Conservation (phyloP, 2,113 vertebrate genomes). For the Plestiodon gilberti region DNA sequence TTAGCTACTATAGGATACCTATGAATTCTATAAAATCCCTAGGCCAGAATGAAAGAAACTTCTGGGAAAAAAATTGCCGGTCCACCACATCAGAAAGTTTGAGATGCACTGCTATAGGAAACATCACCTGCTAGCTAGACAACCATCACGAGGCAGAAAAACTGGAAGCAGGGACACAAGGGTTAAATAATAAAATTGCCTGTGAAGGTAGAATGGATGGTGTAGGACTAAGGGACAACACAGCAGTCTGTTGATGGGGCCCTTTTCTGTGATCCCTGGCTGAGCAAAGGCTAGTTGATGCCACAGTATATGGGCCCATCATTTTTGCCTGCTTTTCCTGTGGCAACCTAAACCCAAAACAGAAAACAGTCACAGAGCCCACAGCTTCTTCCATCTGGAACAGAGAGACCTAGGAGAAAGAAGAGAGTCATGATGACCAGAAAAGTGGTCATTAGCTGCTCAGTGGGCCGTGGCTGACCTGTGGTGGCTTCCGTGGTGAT, state of each 20-base stretch:
- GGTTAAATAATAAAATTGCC: not conserved
- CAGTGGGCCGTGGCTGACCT: constrained; percentile 47
- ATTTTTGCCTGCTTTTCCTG: not conserved
- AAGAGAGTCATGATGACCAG: not conserved
- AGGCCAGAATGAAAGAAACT: no score
- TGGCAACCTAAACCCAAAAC: not conserved
- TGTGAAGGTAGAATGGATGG: not conserved
- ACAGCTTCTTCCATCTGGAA: not conserved
- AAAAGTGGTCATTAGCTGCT: not conserved
- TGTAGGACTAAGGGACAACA: not conserved
- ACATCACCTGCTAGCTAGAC: no score
- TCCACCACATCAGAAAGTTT: no score
- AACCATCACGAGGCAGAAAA: not conserved
- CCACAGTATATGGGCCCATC: not conserved
- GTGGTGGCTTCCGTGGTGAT: constrained; percentile 50
- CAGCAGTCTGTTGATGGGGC: not conserved
- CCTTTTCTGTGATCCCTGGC: not conserved
- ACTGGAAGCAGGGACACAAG: not conserved
- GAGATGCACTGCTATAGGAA: not conserved
- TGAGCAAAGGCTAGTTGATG: not conserved
- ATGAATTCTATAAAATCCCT: no score
- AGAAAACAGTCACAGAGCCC: constrained; percentile 9
- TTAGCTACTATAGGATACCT: no score
- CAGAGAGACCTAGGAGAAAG: not conserved
- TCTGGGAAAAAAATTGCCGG: no score